Base-by-base conservation (phyloP, 53 echinoderm and acorn worm species). In the Hippasteria phrygiana region DNA sequence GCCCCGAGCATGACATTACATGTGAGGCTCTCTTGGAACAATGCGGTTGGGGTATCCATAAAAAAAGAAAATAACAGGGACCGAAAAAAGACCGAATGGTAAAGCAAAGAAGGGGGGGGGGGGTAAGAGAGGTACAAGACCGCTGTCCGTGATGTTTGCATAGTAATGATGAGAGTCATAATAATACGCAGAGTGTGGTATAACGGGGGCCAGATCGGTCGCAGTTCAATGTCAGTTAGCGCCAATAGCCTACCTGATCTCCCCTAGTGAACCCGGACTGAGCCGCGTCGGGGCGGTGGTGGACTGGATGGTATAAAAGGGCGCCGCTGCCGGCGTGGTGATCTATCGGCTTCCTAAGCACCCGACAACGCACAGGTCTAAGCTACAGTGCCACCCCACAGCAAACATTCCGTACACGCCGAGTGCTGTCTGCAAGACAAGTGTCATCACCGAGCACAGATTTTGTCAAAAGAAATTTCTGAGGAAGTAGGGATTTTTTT, bases 1-100 rank as follows among this genome's bases (percentile, higher is more conserved):
- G 46, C 62, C 34, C n/a, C 12, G 22, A 78, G 88, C 88, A 88
- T 88, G 77, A 88, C 88, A 88, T 78, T 88, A 88, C 88, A 65
- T 78, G 88, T 47, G 46, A 51, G 77, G 77, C 62, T 78, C 35
- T 27, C 31, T 20, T 20, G 20, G 76, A 66, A 88, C 88, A 88
- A 88, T 88, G 66, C 75, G 45, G 71, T 85, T 71, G 85, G 70
- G 85, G 71, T 85, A 85, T 85, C 85, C 71, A 50, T 69, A 33
- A 22, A 64, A 56, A 78, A 65, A 54, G 22, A 71, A 27, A 85
- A 47, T 46, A 47, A 85, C n/a, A 24, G 75, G 16, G 75, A 50
- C 48, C 4, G 50, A 75, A 27, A 14, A 22, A 48, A 20, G n/a
- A 43, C 11, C 14, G 28, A 36, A 64, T 56, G 28, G 66, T 13